phyloP scores from a whole-genome alignment of 2,797 vertebrate species.

The Xenentodon cancila region DNA sequence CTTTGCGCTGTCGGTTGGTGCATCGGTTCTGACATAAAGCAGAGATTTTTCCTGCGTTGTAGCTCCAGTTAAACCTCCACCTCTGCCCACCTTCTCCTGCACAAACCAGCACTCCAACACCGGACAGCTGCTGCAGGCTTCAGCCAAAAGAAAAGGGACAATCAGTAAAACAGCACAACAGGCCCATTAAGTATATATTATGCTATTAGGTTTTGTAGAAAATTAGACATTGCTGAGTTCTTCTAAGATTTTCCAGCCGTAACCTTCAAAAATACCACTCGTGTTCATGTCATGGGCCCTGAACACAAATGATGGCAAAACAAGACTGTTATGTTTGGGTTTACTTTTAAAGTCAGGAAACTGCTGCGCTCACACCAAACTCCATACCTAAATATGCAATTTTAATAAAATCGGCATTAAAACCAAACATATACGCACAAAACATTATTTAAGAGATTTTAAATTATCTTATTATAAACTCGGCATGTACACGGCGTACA shows the following conservation, averaged over 20 bases:
- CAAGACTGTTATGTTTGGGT: not conserved
- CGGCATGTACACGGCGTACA: accelerated
- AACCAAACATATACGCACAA: accelerated
- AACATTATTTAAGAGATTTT: accelerated
- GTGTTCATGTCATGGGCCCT: not conserved
- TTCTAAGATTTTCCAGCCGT: no score
- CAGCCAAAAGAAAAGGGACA: not conserved
- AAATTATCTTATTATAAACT: accelerated
- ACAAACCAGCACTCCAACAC: constrained; percentile 84
- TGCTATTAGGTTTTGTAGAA: no score
- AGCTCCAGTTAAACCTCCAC: constrained; percentile 68
- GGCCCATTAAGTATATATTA: no score
- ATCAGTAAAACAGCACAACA: not conserved
- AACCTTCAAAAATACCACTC: not conserved
- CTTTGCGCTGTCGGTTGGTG: not conserved
- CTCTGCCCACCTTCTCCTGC: constrained; percentile 64
- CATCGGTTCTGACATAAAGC: constrained; percentile 60
- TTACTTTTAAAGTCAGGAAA: not conserved
- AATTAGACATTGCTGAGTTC: no score
- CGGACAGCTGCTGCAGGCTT: constrained; percentile 65
- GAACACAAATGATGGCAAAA: not conserved
- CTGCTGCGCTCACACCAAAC: constrained; percentile 2
- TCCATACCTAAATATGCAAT: not conserved
- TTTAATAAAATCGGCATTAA: not conserved
- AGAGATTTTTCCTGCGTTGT: constrained; percentile 77